Evolutionary conservation across 2,888 invertebrate species (phyloP).

Genomic region (Amaurobius ferox): DNA sequence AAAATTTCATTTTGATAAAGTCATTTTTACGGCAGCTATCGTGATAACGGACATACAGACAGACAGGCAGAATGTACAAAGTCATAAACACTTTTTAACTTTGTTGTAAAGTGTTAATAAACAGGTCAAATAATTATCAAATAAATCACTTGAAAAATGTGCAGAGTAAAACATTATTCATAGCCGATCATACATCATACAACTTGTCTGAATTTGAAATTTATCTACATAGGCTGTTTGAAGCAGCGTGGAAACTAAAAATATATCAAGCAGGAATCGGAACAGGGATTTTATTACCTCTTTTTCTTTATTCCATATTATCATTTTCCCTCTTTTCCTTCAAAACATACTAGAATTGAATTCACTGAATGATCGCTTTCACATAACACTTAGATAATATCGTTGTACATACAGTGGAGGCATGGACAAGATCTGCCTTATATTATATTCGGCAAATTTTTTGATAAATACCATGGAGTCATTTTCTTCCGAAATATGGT

Average conservation of each 20-base stretch:
- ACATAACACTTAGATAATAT: background rate
- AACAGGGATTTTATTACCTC: conserved; percentile 33
- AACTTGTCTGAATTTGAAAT: background rate
- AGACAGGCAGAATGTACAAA: no score
- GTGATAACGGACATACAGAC: no score
- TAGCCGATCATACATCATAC: background rate
- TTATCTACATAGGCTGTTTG: background rate
- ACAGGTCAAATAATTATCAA: no score
- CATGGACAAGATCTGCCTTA: background rate
- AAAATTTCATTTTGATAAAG: no score
- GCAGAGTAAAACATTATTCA: conserved; percentile 1
- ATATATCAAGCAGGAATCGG: conserved; percentile 43
- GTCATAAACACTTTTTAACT: no score
- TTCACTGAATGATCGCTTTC: background rate
- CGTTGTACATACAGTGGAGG: background rate
- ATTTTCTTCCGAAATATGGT: no score
- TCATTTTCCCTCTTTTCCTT: background rate
- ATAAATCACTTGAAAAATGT: no score
- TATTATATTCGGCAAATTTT: no score
- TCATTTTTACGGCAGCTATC: no score
- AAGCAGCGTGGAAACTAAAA: conserved; percentile 33
- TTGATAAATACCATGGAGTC: no score
- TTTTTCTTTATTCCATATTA: background rate
- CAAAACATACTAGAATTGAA: background rate
- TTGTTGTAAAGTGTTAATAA: no score